phyloP scores from a whole-genome alignment of 2,888 invertebrate genomes.

The Caenorhabditis sp. region DNA sequence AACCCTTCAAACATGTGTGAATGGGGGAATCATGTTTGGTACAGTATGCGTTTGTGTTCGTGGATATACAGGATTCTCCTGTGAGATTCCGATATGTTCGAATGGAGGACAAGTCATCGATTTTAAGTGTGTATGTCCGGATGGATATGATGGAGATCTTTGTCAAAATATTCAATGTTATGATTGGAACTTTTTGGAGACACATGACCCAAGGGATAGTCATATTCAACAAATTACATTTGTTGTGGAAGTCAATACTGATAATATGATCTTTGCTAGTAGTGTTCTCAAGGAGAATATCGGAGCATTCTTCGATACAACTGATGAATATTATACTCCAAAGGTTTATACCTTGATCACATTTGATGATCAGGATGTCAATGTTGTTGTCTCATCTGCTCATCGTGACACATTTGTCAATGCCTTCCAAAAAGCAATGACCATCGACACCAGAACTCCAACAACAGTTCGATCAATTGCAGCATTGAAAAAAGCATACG shows the following conservation, averaged over 20 bases:
- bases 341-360: constrained; percentile 49
- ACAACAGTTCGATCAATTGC: constrained; percentile 11
- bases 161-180: constrained; percentile 47
- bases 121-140: constrained; percentile 42
- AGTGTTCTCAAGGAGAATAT: constrained; percentile 28
- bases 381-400: constrained; percentile 34
- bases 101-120: constrained; percentile 45
- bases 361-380: constrained; percentile 41
- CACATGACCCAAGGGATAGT: constrained; percentile 45
- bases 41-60: constrained; percentile 22
- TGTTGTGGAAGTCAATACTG: constrained; percentile 45
- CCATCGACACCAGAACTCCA: constrained; percentile 15
- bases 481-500: constrained; percentile 35
- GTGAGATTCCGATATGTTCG: constrained; percentile 47
- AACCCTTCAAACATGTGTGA: constrained; percentile 32
- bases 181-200: constrained; percentile 50
- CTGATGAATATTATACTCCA: constrained; percentile 24
- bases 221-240: constrained; percentile 47
- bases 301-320: constrained; percentile 25
- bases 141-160: constrained; percentile 36
- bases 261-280: constrained; percentile 16
- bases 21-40: constrained; percentile 39
- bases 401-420: constrained; percentile 29
- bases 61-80: constrained; percentile 31
- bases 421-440: constrained; percentile 21